A percentile compares a stretch with the other conserved stretches of the same genome.
Conservation (phyloP, 1,140 invertebrate species). For the Dinoponera quadriceps region DNA sequence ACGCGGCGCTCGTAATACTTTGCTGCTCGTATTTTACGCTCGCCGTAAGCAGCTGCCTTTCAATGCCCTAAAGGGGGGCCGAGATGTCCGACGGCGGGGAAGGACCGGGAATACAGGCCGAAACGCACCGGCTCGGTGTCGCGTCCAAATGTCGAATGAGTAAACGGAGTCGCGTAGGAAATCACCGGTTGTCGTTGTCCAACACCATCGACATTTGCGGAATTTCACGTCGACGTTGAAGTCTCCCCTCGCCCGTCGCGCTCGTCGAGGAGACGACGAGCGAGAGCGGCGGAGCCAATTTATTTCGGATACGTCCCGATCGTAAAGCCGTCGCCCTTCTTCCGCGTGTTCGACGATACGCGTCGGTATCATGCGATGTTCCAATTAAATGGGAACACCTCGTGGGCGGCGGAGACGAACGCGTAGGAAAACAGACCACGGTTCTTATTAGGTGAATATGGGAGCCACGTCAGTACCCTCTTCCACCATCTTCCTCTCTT, state of each 20-base stretch:
- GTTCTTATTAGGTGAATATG: slow-evolving; percentile 33
- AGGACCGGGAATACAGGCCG: not conserved
- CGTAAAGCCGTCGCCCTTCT: slow-evolving; percentile 50
- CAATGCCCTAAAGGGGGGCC: slow-evolving; percentile 40
- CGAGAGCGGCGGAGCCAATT: slow-evolving; percentile 72
- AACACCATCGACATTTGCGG: not conserved
- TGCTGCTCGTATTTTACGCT: slow-evolving; percentile 67
- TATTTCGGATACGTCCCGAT: slow-evolving; percentile 75
- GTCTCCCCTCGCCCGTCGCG: not conserved
- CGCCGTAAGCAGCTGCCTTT: slow-evolving; percentile 68
- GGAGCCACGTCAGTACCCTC: slow-evolving; percentile 33
- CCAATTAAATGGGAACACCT: slow-evolving; percentile 53
- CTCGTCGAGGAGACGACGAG: not conserved
- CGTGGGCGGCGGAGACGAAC: slow-evolving; percentile 15
- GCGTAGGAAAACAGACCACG: slow-evolving; percentile 34
- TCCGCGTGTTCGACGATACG: slow-evolving; percentile 12
- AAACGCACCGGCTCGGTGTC: slow-evolving; percentile 18
- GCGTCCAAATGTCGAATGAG: slow-evolving; percentile 9
- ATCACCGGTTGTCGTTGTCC: slow-evolving; percentile 18
- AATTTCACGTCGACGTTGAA: slow-evolving; percentile 11
- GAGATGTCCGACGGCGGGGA: slow-evolving; percentile 28
- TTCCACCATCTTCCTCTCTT: not conserved
- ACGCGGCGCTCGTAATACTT: slow-evolving; percentile 60
- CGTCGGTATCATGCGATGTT: not conserved
- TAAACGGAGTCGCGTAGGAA: slow-evolving; percentile 13